These are phyloP conservation scores for Pomatorhinus ruficollis DNA, from an alignment of 2,113 vertebrate genomes.

Conservation along the genomic window DNA sequence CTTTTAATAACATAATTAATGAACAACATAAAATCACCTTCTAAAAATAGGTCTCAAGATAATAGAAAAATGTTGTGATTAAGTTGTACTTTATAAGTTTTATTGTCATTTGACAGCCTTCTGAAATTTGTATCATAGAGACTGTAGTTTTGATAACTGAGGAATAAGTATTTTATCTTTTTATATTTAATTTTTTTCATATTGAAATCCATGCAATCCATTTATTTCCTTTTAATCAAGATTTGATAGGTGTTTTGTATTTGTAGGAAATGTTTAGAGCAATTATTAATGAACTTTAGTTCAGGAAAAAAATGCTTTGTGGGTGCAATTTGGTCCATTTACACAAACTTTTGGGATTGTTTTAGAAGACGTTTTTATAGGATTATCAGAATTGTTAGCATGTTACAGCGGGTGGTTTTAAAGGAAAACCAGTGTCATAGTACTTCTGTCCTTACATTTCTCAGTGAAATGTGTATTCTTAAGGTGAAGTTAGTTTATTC, in stretches of 20 bases:
- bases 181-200: neutral
- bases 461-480: neutral
- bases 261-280: neutral
- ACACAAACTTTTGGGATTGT: neutral
- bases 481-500: neutral
- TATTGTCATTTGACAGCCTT: neutral
- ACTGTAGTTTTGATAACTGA: neutral
- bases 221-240: neutral
- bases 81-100: neutral
- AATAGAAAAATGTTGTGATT: neutral
- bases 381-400: neutral
- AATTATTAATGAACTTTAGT: neutral
- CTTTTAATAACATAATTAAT: neutral
- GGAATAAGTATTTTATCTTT: neutral
- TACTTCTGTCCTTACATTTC: neutral
- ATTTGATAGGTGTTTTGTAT: neutral
- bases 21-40: neutral
- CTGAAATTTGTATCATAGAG: neutral
- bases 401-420: neutral
- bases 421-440: neutral
- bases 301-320: neutral
- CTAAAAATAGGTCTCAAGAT: neutral
- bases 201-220: neutral
- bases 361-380: neutral
- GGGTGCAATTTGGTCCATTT: neutral